Conservation (phyloP, 2,888 invertebrate genomes). For the Drosophila prostipennis region DNA sequence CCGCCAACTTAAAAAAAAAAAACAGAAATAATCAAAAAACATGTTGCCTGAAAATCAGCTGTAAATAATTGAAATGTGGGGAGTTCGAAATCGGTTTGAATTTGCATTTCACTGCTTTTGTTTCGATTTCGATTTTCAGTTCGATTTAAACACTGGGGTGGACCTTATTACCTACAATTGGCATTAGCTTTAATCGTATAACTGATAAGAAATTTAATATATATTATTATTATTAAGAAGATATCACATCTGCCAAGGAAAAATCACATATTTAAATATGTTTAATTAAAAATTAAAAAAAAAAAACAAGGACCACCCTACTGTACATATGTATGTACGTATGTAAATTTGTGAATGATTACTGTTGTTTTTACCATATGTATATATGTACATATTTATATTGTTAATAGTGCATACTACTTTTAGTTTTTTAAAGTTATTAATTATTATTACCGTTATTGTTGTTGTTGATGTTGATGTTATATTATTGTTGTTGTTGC, state of each 20-base stretch:
- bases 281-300: not conserved
- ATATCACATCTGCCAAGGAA: not conserved
- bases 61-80: constrained; percentile 44
- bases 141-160: constrained; percentile 4
- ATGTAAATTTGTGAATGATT: constrained; percentile 30
- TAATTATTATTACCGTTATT: constrained; percentile 44
- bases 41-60: constrained; percentile 27
- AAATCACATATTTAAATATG: no score
- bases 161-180: not conserved
- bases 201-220: not conserved
- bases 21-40: constrained; percentile 8
- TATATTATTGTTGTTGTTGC: constrained; percentile 53
- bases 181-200: no score
- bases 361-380: constrained; percentile 17
- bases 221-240: no score
- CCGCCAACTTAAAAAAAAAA: constrained; percentile 24
- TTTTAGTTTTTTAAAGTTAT: constrained; percentile 40
- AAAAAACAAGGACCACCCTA: constrained; percentile 2
- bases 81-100: constrained; percentile 20
- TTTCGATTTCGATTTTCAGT: constrained; percentile 16
- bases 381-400: not conserved
- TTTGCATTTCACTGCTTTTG: constrained; percentile 27
- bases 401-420: constrained; percentile 51
- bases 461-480: constrained; percentile 45
- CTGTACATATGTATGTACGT: constrained; percentile 12